phyloP scores from a whole-genome alignment of 2,113 vertebrate genomes.

The Nycticorax nycticorax region DNA sequence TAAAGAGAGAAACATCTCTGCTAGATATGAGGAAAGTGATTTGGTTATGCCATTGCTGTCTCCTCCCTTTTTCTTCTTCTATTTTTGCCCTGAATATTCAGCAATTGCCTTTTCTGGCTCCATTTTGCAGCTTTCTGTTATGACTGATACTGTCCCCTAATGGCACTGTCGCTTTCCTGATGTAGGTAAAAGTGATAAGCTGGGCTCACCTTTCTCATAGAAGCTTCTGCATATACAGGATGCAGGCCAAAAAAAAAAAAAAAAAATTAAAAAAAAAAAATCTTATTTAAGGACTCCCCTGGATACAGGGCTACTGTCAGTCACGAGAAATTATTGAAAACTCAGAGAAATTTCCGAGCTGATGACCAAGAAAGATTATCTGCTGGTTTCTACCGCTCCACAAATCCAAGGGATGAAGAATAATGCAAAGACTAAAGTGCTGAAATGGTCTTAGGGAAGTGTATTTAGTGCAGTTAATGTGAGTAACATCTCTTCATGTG shows the following conservation, averaged over 20 bases:
- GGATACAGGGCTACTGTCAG: background rate
- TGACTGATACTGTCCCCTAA: background rate
- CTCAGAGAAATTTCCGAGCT: background rate
- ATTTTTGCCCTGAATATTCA: background rate
- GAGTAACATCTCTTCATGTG: background rate
- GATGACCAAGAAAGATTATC: background rate
- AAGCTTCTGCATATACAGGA: background rate
- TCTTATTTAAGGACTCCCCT: background rate
- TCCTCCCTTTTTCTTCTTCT: background rate
- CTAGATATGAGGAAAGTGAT: rapidly evolving
- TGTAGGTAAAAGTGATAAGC: background rate
- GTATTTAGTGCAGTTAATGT: background rate
- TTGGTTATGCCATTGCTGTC: background rate
- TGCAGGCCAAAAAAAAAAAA: background rate
- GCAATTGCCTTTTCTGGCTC: background rate
- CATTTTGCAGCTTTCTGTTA: background rate
- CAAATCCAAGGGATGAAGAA: background rate
- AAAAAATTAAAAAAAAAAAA: background rate
- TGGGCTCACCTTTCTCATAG: background rate
- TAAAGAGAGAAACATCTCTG: background rate
- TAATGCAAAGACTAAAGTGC: background rate
- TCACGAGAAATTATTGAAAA: background rate
- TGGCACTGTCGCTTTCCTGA: background rate
- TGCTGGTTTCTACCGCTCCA: background rate
- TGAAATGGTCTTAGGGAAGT: background rate